Evolutionary conservation across 2,888 invertebrate species (phyloP).

Genomic region (Diaprepes abbreviatus): DNA sequence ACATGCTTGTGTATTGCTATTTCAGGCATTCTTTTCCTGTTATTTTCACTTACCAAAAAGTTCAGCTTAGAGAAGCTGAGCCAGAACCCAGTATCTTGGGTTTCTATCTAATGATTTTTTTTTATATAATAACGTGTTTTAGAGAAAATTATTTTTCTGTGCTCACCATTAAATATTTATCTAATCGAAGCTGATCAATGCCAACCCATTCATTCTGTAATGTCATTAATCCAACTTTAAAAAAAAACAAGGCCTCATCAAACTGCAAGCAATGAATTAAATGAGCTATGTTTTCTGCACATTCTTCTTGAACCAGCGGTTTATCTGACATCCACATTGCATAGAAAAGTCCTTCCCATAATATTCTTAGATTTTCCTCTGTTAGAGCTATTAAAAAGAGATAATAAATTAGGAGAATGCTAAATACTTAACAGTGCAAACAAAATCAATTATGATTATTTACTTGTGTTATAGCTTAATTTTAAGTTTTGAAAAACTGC

Average conservation of each 20-base stretch:
- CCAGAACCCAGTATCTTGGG: too few species aligned
- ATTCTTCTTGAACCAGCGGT: constrained; percentile 89
- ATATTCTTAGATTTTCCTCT: constrained; percentile 82
- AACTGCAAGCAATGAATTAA: constrained; percentile 76
- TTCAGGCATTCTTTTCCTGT: too few species aligned
- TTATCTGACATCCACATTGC: constrained; percentile 99
- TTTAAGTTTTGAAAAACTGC: too few species aligned
- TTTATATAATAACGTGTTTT: too few species aligned
- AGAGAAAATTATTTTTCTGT: too few species aligned
- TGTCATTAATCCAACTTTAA: constrained; percentile 81
- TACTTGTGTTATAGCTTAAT: too few species aligned
- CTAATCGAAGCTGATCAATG: constrained; percentile 90
- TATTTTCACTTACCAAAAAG: too few species aligned
- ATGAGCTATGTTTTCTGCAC: constrained; percentile 84
- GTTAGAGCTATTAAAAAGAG: constrained; percentile 75
- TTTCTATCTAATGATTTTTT: too few species aligned
- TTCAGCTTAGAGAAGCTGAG: too few species aligned
- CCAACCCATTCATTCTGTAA: constrained; percentile 91
- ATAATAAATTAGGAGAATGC: not conserved
- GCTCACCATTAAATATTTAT: constrained; percentile 98
- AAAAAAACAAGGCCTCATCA: constrained; percentile 76
- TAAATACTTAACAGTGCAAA: too few species aligned
- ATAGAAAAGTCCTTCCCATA: constrained; percentile 97
- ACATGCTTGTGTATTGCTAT: too few species aligned
- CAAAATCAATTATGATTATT: too few species aligned